Percentiles rank a stretch among this genome's conserved stretches.
phyloP scores from a whole-genome alignment of 2,888 invertebrate genomes.

The Oscheius sp. region DNA sequence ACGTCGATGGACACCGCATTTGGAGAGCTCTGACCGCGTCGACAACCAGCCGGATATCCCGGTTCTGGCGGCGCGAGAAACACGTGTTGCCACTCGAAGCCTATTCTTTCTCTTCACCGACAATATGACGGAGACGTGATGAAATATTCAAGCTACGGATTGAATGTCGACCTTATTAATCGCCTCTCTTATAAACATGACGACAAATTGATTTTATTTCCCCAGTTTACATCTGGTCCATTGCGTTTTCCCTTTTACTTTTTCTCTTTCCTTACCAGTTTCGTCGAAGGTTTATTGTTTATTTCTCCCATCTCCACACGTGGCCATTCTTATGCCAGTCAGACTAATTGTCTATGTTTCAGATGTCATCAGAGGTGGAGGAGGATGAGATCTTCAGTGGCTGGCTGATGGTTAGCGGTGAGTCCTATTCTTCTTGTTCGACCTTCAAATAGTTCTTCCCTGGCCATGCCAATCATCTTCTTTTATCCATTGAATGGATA shows the following conservation, averaged over 20 bases:
- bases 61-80: not conserved
- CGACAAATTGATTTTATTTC: too few relatives aligned
- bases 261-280: too few relatives aligned
- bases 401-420: constrained; percentile 30
- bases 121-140: too few relatives aligned
- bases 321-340: too few relatives aligned
- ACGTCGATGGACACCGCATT: constrained; percentile 26
- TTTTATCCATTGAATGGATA: not conserved
- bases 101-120: not conserved
- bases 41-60: constrained; percentile 11
- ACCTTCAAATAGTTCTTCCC: constrained; percentile 15
- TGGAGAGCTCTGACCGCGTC: constrained; percentile 19
- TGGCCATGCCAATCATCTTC: not conserved
- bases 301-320: too few relatives aligned
- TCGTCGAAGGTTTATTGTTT: too few relatives aligned
- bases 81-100: not conserved
- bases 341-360: too few relatives aligned
- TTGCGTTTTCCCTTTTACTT: too few relatives aligned
- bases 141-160: too few relatives aligned
- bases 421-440: constrained; percentile 2
- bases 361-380: not conserved
- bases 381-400: constrained; percentile 9
- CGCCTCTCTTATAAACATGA: too few relatives aligned
- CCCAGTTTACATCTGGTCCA: too few relatives aligned
- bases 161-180: too few relatives aligned